Percentiles rank a stretch among this genome's conserved stretches.
Conservation (phyloP, 2,888 invertebrate species). For the Hydriomena furcata region DNA sequence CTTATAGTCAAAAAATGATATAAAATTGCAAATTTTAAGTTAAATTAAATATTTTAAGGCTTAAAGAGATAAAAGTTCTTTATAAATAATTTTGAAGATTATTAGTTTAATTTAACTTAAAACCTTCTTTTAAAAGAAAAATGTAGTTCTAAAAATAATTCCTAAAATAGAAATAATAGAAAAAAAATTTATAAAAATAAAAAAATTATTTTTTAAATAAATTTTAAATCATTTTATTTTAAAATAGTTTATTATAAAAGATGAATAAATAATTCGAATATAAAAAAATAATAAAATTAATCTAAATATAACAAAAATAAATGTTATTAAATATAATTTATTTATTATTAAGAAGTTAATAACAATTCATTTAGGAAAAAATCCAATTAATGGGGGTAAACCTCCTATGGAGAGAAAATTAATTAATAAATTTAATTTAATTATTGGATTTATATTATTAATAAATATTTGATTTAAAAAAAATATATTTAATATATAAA, state of each 20-base stretch:
- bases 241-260: constrained; percentile 73
- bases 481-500: constrained; percentile 74
- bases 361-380: constrained; percentile 84
- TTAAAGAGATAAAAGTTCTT: constrained; percentile 76
- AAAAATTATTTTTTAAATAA: constrained; percentile 59
- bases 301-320: constrained; percentile 77
- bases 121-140: constrained; percentile 68
- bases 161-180: constrained; percentile 54
- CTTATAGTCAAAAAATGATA: constrained; percentile 81
- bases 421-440: constrained; percentile 78
- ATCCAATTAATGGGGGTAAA: constrained; percentile 84
- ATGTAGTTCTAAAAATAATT: constrained; percentile 63
- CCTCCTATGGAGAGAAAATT: constrained; percentile 84
- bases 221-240: constrained; percentile 75
- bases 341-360: constrained; percentile 78
- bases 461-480: constrained; percentile 80
- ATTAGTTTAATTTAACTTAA: constrained; percentile 85
- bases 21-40: constrained; percentile 86
- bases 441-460: constrained; percentile 58
- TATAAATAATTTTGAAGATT: constrained; percentile 86
- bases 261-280: constrained; percentile 76
- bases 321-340: constrained; percentile 64
- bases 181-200: constrained; percentile 50
- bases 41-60: constrained; percentile 70
- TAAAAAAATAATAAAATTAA: constrained; percentile 83